Evolutionary conservation across 2,888 invertebrate genomes (phyloP).

Genomic region (Eupithecia centaureata): DNA sequence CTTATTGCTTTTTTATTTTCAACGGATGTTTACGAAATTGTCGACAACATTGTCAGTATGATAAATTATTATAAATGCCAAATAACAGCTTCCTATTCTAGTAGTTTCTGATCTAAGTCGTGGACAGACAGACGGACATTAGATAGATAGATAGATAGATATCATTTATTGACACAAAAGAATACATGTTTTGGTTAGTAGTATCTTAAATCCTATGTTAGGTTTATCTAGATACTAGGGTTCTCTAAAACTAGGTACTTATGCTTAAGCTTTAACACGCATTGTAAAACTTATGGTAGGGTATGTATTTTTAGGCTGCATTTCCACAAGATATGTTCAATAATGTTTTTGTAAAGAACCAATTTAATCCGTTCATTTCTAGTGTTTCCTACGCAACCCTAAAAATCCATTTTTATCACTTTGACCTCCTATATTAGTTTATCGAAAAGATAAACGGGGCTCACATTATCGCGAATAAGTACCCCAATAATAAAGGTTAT

Average conservation of each 20-base stretch:
- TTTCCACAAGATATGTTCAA: too few relatives aligned
- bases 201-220: too few relatives aligned
- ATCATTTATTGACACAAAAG: too few relatives aligned
- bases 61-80: neutral
- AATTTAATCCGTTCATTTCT: too few relatives aligned
- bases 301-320: too few relatives aligned
- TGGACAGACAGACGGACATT: neutral
- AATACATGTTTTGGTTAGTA: too few relatives aligned
- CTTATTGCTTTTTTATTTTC: neutral
- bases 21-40: neutral
- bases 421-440: slow-evolving; percentile 31
- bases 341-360: too few relatives aligned
- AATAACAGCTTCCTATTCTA: neutral
- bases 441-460: slow-evolving; percentile 20
- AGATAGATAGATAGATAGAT: too few relatives aligned
- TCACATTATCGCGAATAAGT: slow-evolving; percentile 26
- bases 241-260: too few relatives aligned
- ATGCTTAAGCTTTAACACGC: too few relatives aligned
- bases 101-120: neutral
- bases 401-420: neutral
- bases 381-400: neutral
- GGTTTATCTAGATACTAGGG: too few relatives aligned
- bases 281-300: too few relatives aligned
- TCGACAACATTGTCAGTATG: neutral
- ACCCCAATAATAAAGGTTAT: slow-evolving; percentile 24